Evolutionary conservation across 30 jellyfish, hydroid and myxozoan species (phyloP), one percentile per base, ranked within the genome.

Genomic region (Catostylus mosaicus): DNA sequence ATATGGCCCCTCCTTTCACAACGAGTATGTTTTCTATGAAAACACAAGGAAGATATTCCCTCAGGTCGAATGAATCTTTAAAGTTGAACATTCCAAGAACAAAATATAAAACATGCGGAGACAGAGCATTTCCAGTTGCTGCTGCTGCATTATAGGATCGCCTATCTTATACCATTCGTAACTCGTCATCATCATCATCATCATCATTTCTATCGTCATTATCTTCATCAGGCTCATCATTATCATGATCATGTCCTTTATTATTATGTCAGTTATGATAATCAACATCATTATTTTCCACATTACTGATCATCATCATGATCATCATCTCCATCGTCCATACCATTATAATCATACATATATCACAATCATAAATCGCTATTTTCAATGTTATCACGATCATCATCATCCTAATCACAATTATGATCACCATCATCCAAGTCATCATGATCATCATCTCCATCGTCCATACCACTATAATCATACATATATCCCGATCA

Each of bases 81-180:
- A 29, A 62, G 75, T 62, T 22, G 75, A 62, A 29, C 50, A 62
- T 62, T 29, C 75, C 75, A 22, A 62, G 50, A 62, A 29, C 46
- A 52, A 52, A 52, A 20, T 7, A 52, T 45, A 67, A 67, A 67
- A 67, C 80, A 67, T 37, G 70, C 30, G 69, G 70, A 40, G 83
- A 72, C 70, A 26, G 51, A 46, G 83, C 83, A 72, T 72, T 46
- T 72, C 69, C 70, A 72, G 83, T 72, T 37, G 83, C 83, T 72
- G 83, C 83, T 72, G 83, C 83, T 24, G 45, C 70, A 72, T 46
- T 72, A 32, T 72, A 70, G 70, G 45, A 30, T 38, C 69, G 83
- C 69, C 26, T 38, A 4, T 70, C 70, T 72, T 5, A 31, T 37
- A 11, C 30, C 80, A 67, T 67, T 67, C 62, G 62, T 35, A 40